These are phyloP conservation scores for Xenops minutus DNA, from an alignment of 2,797 vertebrate species.

Conservation along the genomic window DNA sequence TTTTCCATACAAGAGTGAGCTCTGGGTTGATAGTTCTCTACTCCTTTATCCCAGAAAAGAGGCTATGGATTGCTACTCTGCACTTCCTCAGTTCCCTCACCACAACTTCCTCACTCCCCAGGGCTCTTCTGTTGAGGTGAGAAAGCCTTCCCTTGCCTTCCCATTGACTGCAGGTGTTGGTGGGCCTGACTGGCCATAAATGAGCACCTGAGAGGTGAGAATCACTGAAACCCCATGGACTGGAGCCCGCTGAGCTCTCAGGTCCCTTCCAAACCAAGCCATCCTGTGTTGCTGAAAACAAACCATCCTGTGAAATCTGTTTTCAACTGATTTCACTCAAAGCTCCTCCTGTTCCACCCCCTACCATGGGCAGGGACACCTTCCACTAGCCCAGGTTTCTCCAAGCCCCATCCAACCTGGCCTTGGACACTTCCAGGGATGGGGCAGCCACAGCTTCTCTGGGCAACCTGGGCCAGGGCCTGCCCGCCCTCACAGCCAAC, in stretches of 20 bases:
- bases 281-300: background rate
- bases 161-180: background rate
- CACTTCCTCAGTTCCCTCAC: background rate
- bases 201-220: background rate
- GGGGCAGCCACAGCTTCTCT: too few relatives aligned
- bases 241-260: background rate
- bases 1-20: background rate
- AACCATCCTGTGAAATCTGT: background rate
- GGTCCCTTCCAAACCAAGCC: background rate
- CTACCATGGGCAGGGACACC: too few relatives aligned
- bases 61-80: background rate
- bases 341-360: too few relatives aligned
- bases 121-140: background rate
- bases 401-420: too few relatives aligned
- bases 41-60: background rate
- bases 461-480: too few relatives aligned
- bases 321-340: background rate
- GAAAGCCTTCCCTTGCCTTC: background rate
- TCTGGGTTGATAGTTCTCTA: background rate
- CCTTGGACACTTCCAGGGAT: too few relatives aligned
- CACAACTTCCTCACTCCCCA: background rate
- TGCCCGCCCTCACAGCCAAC: too few relatives aligned
- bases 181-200: background rate
- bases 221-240: background rate
- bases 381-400: too few relatives aligned